A percentile compares a stretch with the other conserved stretches of the same genome.
These are phyloP conservation scores for Panzeria rudis DNA, from an alignment of 2,888 invertebrate species.

Conservation along the genomic window DNA sequence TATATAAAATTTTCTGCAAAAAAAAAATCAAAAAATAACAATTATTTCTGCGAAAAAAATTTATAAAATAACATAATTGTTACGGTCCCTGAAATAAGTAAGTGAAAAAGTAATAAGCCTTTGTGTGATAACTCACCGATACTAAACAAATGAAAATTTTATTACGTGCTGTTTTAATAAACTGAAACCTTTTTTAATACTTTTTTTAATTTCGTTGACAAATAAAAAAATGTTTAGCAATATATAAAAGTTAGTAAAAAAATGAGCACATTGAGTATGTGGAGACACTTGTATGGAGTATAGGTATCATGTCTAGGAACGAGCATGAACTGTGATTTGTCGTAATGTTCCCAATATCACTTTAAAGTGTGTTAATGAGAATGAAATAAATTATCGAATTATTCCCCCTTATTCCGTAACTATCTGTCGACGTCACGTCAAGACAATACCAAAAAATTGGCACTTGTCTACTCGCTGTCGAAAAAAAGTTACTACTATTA, in stretches of 20 bases:
- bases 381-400: constrained; percentile 4
- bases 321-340: not conserved
- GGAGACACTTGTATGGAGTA: not conserved
- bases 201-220: not conserved
- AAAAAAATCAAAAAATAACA: too few species aligned
- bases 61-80: too few species aligned
- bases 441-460: too few species aligned
- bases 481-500: too few species aligned
- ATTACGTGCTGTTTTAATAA: constrained; percentile 20
- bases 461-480: too few species aligned
- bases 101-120: constrained; percentile 29
- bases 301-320: not conserved
- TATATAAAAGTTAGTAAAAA: not conserved
- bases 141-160: constrained; percentile 40
- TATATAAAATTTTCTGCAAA: too few species aligned
- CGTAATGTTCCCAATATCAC: not conserved
- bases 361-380: constrained; percentile 40
- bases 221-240: not conserved
- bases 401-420: too few species aligned
- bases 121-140: constrained; percentile 30
- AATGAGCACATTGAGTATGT: not conserved
- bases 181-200: constrained; percentile 7
- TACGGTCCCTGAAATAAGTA: too few species aligned
- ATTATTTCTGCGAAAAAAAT: too few species aligned
- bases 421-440: too few species aligned